These are phyloP conservation scores for Mormyrops attenuatus DNA, from an alignment of 2,797 vertebrate genomes.

Conservation along the genomic window DNA sequence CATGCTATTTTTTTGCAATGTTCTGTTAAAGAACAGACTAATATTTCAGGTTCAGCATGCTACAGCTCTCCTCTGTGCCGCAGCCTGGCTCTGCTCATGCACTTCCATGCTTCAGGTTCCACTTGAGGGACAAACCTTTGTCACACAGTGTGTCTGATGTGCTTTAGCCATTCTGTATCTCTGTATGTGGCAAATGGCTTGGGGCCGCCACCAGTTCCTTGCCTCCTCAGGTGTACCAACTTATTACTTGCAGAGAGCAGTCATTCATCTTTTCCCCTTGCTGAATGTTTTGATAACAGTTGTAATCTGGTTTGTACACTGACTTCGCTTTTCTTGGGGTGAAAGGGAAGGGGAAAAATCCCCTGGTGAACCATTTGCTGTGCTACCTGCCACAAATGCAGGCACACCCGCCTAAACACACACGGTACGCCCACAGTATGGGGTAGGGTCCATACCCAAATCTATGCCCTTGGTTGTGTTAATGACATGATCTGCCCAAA, in stretches of 20 bases:
- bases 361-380: neutral
- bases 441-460: neutral
- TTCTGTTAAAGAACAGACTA: neutral
- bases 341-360: constrained; percentile 10
- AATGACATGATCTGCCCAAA: neutral
- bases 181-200: neutral
- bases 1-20: neutral
- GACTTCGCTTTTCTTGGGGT: constrained; percentile 18
- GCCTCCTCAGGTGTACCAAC: neutral
- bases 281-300: constrained; percentile 16
- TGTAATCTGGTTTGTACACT: constrained; percentile 14
- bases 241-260: constrained; percentile 17
- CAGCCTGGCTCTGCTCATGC: neutral
- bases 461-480: neutral
- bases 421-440: neutral
- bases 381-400: neutral
- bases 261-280: neutral
- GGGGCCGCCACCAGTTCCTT: neutral
- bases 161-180: neutral
- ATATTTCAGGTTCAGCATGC: neutral
- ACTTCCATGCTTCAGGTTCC: neutral
- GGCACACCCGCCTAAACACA: neutral
- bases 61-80: neutral
- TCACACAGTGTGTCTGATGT: neutral
- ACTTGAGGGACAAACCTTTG: neutral